Evolutionary conservation across 2,113 vertebrate genomes (phyloP).

Genomic region (Zapus hudsonius): DNA sequence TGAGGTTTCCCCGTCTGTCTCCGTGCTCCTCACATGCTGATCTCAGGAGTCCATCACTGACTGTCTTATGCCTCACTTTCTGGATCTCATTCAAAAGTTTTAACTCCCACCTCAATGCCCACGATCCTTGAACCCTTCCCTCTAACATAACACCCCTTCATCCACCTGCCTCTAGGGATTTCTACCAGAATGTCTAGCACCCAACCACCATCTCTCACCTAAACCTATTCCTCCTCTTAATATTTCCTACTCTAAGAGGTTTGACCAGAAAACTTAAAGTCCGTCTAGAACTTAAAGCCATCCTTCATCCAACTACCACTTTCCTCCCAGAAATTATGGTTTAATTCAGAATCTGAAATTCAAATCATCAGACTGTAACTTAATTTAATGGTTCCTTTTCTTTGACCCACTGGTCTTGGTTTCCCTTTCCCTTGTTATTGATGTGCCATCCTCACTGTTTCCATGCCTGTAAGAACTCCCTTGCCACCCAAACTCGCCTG

Average conservation of each 20-base stretch:
- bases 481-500: background rate
- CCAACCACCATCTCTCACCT: background rate
- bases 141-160: background rate
- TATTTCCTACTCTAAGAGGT: background rate
- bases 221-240: background rate
- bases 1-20: background rate
- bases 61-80: background rate
- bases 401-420: background rate
- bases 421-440: background rate
- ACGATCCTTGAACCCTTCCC: background rate
- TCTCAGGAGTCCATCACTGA: background rate
- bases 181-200: no score
- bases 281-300: slow-evolving; percentile 4
- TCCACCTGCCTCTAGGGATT: background rate
- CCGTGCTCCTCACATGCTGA: background rate
- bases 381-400: background rate
- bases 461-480: background rate
- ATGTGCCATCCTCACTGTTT: background rate
- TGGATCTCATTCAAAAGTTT: background rate
- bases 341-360: slow-evolving; percentile 16
- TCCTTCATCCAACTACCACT: background rate
- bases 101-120: background rate
- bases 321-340: background rate
- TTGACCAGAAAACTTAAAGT: background rate
- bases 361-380: background rate